Percentiles rank a stretch among this genome's conserved stretches.
Evolutionary conservation across 92 coral and sea anemone species (phyloP).

Genomic region (Virgularia gustaviana): DNA sequence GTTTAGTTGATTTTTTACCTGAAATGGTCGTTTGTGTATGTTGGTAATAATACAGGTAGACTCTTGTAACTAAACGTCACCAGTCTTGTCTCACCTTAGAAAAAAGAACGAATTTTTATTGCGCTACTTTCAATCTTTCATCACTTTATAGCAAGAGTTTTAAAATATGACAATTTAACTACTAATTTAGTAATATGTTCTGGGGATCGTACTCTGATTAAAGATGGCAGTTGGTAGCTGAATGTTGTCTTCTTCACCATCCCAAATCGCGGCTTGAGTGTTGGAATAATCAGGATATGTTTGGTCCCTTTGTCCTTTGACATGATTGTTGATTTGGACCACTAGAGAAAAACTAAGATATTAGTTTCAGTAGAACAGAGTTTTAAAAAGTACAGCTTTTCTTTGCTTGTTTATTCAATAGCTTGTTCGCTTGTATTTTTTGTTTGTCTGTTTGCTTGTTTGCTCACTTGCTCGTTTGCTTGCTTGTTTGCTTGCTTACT

Average conservation of each 20-base stretch:
- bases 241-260: slow-evolving; percentile 83
- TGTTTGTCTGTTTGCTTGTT: no score
- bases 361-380: background rate
- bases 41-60: slow-evolving; percentile 72
- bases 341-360: slow-evolving; percentile 4
- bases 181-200: no score
- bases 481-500: no score
- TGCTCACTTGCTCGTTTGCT: no score
- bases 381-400: background rate
- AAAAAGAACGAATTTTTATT: background rate
- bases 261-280: slow-evolving; percentile 72
- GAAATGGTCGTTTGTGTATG: slow-evolving; percentile 53
- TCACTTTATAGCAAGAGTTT: no score
- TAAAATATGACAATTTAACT: no score
- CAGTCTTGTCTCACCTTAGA: slow-evolving; percentile 67
- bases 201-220: no score
- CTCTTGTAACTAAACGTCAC: slow-evolving; percentile 90
- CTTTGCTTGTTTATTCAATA: no score
- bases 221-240: slow-evolving; percentile 79
- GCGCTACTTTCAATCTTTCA: no score
- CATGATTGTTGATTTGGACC: slow-evolving; percentile 64
- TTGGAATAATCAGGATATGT: slow-evolving; percentile 86
- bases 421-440: no score
- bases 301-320: slow-evolving; percentile 69
- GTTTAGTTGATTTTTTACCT: no score